These are phyloP conservation scores for Larimichthys polyactis DNA, from an alignment of 2,113 vertebrate species.

Conservation along the genomic window DNA sequence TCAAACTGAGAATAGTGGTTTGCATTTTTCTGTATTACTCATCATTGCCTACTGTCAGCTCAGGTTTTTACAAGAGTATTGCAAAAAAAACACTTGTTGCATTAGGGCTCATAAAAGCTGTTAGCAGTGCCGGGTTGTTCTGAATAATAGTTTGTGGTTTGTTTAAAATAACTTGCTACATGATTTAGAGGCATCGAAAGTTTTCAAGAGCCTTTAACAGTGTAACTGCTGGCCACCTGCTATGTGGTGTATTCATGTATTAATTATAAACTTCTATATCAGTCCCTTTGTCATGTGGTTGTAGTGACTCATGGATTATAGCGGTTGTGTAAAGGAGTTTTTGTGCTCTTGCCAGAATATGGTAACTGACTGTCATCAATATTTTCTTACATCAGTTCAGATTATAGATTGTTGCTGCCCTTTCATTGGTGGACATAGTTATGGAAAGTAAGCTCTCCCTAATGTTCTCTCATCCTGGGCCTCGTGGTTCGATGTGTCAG, in stretches of 20 bases:
- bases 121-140: slow-evolving; percentile 20
- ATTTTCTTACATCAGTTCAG: slow-evolving; percentile 2
- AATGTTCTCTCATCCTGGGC: slow-evolving; percentile 27
- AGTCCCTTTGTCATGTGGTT: slow-evolving; percentile 53
- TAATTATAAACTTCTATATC: slow-evolving; percentile 68
- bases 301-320: slow-evolving; percentile 41
- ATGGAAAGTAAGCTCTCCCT: slow-evolving; percentile 26
- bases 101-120: not conserved
- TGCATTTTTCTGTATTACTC: slow-evolving; percentile 6
- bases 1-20: not conserved
- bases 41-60: slow-evolving; percentile 7
- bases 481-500: slow-evolving; percentile 52
- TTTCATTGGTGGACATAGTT: not conserved
- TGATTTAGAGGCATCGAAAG: slow-evolving; percentile 53
- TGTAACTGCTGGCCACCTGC: slow-evolving; percentile 58
- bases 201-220: slow-evolving; percentile 53
- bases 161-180: slow-evolving; percentile 61
- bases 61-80: not conserved
- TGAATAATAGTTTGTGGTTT: slow-evolving; percentile 50
- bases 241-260: slow-evolving; percentile 55
- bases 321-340: slow-evolving; percentile 9
- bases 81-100: not conserved
- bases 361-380: too few species aligned
- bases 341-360: not conserved
- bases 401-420: slow-evolving; percentile 17